Conservation (phyloP, 2,797 vertebrate species). For the Aselliscus stoliczkanus region DNA sequence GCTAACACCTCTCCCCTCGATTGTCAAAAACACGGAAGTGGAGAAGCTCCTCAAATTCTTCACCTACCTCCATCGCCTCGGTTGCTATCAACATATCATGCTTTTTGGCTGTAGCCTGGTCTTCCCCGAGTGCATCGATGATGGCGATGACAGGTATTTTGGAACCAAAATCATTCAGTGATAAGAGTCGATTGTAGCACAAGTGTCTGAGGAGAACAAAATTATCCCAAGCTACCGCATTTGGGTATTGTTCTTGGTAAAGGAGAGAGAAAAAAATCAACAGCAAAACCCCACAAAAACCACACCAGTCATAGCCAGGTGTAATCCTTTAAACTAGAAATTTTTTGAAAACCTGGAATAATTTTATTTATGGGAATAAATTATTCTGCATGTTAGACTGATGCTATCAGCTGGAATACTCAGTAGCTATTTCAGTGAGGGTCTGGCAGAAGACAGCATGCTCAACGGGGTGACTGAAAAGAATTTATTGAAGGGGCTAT, state of each 20-base stretch:
- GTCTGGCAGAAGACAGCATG: neutral
- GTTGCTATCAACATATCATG: constrained; percentile 95
- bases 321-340: neutral
- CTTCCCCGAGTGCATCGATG: constrained; percentile 88
- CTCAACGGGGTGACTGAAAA: neutral
- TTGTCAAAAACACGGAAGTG: constrained; percentile 87
- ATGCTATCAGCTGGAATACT: neutral
- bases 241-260: constrained; percentile 28
- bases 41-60: constrained; percentile 94
- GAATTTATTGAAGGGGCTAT: neutral
- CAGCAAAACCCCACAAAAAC: neutral
- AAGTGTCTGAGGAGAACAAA: constrained; percentile 57
- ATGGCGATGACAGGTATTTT: constrained; percentile 86
- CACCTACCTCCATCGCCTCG: constrained; percentile 90
- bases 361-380: neutral
- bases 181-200: constrained; percentile 54
- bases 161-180: constrained; percentile 54
- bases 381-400: neutral
- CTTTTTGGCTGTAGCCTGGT: constrained; percentile 94
- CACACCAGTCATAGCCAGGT: neutral
- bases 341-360: neutral
- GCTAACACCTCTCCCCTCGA: constrained; percentile 81
- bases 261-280: neutral
- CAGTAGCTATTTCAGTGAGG: neutral
- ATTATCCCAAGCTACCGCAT: neutral